A percentile compares a stretch with the other conserved stretches of the same genome.
phyloP scores from a whole-genome alignment of 2,888 invertebrate genomes.

The Drosophila fungiperda region DNA sequence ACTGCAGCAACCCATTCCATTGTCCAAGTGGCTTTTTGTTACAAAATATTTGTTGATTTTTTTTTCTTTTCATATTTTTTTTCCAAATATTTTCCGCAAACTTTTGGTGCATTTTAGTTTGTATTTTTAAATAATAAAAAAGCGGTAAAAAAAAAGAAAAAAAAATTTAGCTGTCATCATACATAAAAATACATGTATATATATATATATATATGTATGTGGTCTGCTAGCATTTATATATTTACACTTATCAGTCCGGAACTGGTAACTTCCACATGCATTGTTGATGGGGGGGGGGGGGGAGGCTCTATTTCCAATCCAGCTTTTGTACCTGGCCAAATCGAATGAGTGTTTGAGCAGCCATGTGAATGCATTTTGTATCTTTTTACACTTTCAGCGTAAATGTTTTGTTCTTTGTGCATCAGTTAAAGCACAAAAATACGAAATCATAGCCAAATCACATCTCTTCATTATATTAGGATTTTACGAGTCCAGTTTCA shows the following conservation, averaged over 20 bases:
- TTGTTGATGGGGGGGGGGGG: not conserved
- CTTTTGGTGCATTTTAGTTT: conserved; percentile 52
- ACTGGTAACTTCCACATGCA: conserved; percentile 6
- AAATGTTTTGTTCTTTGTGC: conserved; percentile 7
- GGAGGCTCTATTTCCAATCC: conserved; percentile 11
- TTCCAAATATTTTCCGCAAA: conserved; percentile 55
- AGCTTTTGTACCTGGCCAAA: conserved; percentile 33
- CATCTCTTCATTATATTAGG: conserved; percentile 47
- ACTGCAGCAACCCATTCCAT: conserved; percentile 2
- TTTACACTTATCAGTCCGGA: not conserved
- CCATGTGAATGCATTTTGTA: conserved; percentile 39
- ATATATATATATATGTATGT: not conserved
- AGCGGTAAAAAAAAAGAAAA: conserved; percentile 57
- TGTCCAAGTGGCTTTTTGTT: conserved; percentile 63
- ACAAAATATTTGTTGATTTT: conserved; percentile 11
- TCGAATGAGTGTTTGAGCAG: conserved; percentile 35
- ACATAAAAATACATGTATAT: conserved; percentile 51
- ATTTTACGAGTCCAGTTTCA: conserved; percentile 36
- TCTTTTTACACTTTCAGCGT: conserved; percentile 32
- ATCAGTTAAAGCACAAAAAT: conserved; percentile 10
- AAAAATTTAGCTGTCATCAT: conserved; percentile 70
- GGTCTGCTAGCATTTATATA: conserved; percentile 1
- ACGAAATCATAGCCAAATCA: conserved; percentile 36
- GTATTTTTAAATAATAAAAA: conserved; percentile 43
- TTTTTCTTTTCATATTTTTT: conserved; percentile 5